Percentiles rank a stretch among this genome's conserved stretches.
These are phyloP conservation scores for Carassius gibelio DNA, from an alignment of 2,113 vertebrate species.

Conservation along the genomic window DNA sequence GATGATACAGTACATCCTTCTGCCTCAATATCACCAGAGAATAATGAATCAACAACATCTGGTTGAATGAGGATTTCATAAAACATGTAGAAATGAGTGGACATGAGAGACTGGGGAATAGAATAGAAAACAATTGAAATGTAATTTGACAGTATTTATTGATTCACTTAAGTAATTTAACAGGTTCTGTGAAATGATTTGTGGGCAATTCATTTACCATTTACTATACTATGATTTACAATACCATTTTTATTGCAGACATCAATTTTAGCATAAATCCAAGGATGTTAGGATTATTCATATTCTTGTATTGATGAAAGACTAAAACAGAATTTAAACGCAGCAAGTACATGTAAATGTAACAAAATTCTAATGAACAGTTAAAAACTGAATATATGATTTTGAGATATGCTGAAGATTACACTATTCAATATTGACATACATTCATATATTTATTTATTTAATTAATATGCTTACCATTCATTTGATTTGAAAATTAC, in stretches of 20 bases:
- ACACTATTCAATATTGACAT: no score
- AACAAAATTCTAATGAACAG: no score
- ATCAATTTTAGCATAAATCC: neutral
- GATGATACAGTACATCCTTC: neutral
- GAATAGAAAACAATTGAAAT: no score
- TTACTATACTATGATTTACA: no score
- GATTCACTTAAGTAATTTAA: neutral
- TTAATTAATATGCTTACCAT: no score
- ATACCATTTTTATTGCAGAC: no score
- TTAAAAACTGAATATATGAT: no score
- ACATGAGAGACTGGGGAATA: neutral
- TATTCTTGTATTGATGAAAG: neutral
- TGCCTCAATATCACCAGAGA: neutral
- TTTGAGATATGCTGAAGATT: no score
- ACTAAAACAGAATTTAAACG: no score
- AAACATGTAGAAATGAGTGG: neutral
- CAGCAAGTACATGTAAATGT: no score
- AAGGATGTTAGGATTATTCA: neutral
- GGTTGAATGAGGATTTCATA: neutral
- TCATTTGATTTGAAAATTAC: no score
- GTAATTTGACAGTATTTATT: neutral
- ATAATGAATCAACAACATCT: slow-evolving; percentile 2
- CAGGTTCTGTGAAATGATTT: neutral
- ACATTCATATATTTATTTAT: no score
- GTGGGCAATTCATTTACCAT: neutral